phyloP scores from a whole-genome alignment of 2,797 vertebrate species.

The Aplochiton taeniatus region DNA sequence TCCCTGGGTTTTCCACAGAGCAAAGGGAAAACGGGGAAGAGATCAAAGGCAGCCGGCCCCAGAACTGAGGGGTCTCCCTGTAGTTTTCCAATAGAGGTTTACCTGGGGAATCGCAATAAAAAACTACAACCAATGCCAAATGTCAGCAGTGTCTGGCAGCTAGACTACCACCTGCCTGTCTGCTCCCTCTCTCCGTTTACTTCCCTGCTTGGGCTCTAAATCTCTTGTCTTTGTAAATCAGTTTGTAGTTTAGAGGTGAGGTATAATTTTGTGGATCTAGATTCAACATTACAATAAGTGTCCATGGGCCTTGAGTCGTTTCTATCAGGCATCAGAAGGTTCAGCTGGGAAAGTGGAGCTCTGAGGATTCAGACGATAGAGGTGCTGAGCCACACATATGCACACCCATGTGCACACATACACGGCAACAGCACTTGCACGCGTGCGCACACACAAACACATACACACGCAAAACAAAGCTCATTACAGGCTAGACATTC shows the following conservation, averaged over 20 bases:
- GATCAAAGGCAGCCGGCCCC: constrained; percentile 57
- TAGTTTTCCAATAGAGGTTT: constrained; percentile 57
- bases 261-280: too few relatives aligned
- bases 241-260: neutral
- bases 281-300: neutral
- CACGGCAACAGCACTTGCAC: neutral
- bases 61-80: constrained; percentile 41
- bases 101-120: constrained; percentile 50
- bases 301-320: neutral
- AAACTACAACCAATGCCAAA: constrained; percentile 62
- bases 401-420: neutral
- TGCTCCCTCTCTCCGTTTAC: neutral
- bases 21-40: constrained; percentile 43
- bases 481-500: constrained; percentile 30
- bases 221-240: neutral
- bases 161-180: constrained; percentile 24
- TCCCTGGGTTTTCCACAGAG: constrained; percentile 47
- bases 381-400: neutral
- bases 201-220: neutral
- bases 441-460: neutral
- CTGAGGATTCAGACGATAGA: neutral
- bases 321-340: neutral
- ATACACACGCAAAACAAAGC: constrained; percentile 10
- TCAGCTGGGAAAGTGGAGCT: too few relatives aligned
- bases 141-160: constrained; percentile 50